Percentiles rank a stretch among this genome's conserved stretches.
These are phyloP conservation scores for Hippocampus mohnikei DNA, from an alignment of 2,113 vertebrate species.

Conservation along the genomic window DNA sequence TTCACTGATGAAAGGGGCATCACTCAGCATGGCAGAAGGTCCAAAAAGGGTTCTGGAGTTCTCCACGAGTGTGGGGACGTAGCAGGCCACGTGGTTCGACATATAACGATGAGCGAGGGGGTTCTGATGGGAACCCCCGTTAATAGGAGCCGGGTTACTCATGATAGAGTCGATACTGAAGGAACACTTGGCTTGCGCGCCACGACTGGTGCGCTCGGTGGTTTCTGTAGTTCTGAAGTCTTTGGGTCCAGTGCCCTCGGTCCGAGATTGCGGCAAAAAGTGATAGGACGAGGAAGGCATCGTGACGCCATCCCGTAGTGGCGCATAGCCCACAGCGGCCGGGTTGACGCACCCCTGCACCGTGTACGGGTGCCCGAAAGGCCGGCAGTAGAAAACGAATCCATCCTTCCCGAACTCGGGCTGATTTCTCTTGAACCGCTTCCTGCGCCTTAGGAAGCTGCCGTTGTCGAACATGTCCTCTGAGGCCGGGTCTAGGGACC, in stretches of 20 bases:
- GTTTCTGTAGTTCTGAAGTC: conserved; percentile 35
- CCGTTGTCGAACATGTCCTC: conserved; percentile 91
- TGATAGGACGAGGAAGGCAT: conserved; percentile 55
- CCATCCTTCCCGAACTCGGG: conserved; percentile 64
- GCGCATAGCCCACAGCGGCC: conserved; percentile 56
- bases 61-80: conserved; percentile 64
- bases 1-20: conserved; percentile 43
- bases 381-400: conserved; percentile 67
- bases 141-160: conserved; percentile 51
- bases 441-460: conserved; percentile 85
- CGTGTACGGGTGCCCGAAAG: conserved; percentile 67
- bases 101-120: conserved; percentile 49
- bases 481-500: conserved; percentile 87
- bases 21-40: conserved; percentile 36
- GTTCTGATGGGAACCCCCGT: conserved; percentile 10
- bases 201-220: conserved; percentile 16
- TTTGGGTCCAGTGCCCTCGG: conserved; percentile 40
- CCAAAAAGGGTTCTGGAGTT: conserved; percentile 52
- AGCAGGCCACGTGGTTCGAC: conserved; percentile 43
- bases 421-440: conserved; percentile 84
- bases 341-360: conserved; percentile 53
- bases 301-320: conserved; percentile 57
- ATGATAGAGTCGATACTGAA: conserved; percentile 83
- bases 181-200: conserved; percentile 61
- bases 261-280: conserved; percentile 30